phyloP scores from a whole-genome alignment of 2,888 invertebrate species.

The Pristionchus entomophagus region DNA sequence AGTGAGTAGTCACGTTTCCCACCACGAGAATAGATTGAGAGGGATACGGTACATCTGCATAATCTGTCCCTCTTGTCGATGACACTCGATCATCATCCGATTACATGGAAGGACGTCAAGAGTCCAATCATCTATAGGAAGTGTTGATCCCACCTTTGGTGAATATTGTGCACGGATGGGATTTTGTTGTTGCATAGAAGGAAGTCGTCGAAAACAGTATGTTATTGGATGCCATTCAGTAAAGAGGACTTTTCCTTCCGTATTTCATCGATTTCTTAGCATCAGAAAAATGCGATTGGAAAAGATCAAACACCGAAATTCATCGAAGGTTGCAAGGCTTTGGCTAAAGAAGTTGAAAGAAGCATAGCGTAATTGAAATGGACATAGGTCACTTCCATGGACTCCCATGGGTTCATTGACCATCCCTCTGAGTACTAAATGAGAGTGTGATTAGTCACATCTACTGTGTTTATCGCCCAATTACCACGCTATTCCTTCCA shows the following conservation, averaged over 20 bases:
- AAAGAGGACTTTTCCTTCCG: background rate
- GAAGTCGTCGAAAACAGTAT: background rate
- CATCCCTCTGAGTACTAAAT: background rate
- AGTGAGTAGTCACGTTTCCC: constrained; percentile 79
- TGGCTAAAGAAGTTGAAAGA: background rate
- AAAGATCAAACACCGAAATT: background rate
- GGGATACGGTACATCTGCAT: constrained; percentile 27
- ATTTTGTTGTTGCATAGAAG: background rate
- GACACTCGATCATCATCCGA: background rate
- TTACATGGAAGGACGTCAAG: background rate
- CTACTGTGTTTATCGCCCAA: background rate
- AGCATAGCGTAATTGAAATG: constrained; percentile 5
- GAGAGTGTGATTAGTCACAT: background rate
- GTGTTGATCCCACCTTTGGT: constrained; percentile 1
- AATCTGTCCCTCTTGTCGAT: background rate
- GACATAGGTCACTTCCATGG: constrained; percentile 14
- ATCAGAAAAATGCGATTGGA: background rate
- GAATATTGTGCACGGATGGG: background rate
- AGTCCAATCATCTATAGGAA: background rate
- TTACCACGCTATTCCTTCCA: constrained; percentile 26
- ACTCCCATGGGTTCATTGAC: background rate
- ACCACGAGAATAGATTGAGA: background rate
- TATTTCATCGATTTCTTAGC: no score
- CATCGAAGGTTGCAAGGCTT: background rate
- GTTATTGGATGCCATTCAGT: no score